These are phyloP conservation scores for Chiloscyllium punctatum DNA, from an alignment of 2,797 vertebrate genomes.

Conservation along the genomic window DNA sequence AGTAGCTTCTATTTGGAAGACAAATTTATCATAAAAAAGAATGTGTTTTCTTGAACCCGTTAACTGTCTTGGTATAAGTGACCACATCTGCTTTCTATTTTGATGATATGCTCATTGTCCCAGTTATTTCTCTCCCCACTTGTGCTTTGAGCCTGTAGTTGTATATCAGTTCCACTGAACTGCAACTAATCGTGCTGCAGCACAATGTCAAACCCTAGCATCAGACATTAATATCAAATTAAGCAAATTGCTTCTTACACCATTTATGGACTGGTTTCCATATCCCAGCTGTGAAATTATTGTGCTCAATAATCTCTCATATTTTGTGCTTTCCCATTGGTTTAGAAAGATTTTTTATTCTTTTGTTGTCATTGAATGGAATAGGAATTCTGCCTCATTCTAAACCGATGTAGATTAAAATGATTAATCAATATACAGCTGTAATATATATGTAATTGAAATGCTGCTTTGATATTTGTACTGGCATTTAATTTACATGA, in stretches of 20 bases:
- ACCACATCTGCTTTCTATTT: not conserved
- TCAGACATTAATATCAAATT: not conserved
- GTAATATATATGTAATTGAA: conserved; percentile 14
- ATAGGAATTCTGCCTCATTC: not conserved
- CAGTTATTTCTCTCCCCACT: not conserved
- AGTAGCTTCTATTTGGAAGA: not conserved
- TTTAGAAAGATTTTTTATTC: not conserved
- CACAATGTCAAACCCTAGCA: not conserved
- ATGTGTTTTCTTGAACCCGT: not conserved
- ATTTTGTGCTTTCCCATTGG: not conserved
- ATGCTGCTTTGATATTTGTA: not conserved
- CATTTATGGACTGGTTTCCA: not conserved
- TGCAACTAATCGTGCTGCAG: not conserved
- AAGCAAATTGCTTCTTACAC: not conserved
- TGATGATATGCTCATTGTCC: not conserved
- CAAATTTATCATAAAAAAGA: not conserved
- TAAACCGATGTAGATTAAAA: not conserved
- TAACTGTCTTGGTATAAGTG: not conserved
- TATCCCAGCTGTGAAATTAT: not conserved
- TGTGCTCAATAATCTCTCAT: not conserved
- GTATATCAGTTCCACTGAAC: not conserved
- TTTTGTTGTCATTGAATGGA: not conserved
- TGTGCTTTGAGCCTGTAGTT: not conserved
- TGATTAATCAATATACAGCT: conserved; percentile 27
- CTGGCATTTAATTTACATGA: not conserved